Conservation (phyloP, 2,888 invertebrate species). For the Agrotis puta region DNA sequence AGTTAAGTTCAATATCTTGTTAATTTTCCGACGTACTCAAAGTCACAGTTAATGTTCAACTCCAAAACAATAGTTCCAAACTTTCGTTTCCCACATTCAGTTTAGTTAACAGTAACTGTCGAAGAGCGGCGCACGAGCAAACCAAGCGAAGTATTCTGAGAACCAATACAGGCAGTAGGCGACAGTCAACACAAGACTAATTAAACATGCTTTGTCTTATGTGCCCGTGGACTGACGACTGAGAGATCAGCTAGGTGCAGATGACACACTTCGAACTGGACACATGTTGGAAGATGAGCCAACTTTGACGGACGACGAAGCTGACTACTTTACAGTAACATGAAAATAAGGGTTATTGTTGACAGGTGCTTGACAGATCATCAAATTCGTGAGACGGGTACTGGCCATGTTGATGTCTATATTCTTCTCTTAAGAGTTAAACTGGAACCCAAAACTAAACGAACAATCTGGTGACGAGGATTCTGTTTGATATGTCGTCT, state of each 20-base stretch:
- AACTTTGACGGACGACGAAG: background rate
- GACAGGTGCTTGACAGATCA: background rate
- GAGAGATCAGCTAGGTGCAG: constrained; percentile 71
- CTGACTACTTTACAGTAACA: background rate
- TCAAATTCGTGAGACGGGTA: background rate
- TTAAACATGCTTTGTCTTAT: constrained; percentile 86
- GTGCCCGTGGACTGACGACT: constrained; percentile 76
- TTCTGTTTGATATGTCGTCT: background rate
- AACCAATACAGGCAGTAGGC: constrained; percentile 76
- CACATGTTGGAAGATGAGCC: background rate
- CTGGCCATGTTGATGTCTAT: too few relatives aligned
- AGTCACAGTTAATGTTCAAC: constrained; percentile 14
- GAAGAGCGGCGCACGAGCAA: constrained; percentile 60
- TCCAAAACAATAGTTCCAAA: constrained; percentile 54
- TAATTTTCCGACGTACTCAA: background rate
- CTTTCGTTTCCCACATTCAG: constrained; percentile 67
- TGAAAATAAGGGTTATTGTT: background rate
- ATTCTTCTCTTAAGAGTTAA: too few relatives aligned
- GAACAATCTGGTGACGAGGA: too few relatives aligned
- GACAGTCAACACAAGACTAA: constrained; percentile 81
- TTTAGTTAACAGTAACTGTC: constrained; percentile 68
- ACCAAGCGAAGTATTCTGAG: constrained; percentile 72
- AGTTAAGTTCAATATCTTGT: background rate
- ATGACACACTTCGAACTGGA: constrained; percentile 36
- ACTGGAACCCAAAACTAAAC: background rate